These are phyloP conservation scores for Amiota mariae DNA, from an alignment of 2,888 invertebrate species.

Conservation along the genomic window DNA sequence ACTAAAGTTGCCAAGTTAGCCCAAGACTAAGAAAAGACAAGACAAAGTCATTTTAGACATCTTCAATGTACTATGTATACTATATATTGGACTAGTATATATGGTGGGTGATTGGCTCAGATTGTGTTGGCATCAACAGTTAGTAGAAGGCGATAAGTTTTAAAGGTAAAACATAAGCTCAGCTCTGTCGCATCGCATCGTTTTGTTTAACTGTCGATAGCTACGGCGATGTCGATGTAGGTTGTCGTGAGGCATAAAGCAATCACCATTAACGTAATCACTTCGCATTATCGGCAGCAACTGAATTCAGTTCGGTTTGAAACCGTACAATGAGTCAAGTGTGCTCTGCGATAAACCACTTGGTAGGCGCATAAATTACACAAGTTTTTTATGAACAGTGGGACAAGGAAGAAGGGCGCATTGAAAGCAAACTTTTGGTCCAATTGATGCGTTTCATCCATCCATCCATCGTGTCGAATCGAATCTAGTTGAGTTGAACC, in stretches of 20 bases:
- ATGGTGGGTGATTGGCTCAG: too few species aligned
- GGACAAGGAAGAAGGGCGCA: too few species aligned
- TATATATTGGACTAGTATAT: too few species aligned
- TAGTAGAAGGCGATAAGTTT: conserved; percentile 52
- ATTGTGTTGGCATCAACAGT: conserved; percentile 55
- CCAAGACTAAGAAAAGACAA: background rate
- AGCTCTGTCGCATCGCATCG: conserved; percentile 37
- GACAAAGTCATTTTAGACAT: conserved; percentile 19
- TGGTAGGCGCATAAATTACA: conserved; percentile 53
- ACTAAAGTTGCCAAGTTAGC: conserved; percentile 27
- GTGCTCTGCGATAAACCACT: conserved; percentile 42
- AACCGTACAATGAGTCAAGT: background rate
- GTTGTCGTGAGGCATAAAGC: conserved; percentile 57
- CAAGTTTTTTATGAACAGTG: too few species aligned
- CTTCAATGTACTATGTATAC: background rate
- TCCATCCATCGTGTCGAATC: too few species aligned
- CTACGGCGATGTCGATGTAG: conserved; percentile 2
- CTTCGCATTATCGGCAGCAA: conserved; percentile 54
- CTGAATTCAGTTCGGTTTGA: background rate
- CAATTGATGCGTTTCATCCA: too few species aligned
- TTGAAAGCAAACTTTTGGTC: too few species aligned
- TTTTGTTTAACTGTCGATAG: conserved; percentile 8
- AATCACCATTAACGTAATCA: conserved; percentile 67
- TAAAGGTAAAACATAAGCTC: conserved; percentile 49
- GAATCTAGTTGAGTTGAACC: too few species aligned